Conservation (phyloP, 2,888 invertebrate genomes). For the Gibbula magus region DNA sequence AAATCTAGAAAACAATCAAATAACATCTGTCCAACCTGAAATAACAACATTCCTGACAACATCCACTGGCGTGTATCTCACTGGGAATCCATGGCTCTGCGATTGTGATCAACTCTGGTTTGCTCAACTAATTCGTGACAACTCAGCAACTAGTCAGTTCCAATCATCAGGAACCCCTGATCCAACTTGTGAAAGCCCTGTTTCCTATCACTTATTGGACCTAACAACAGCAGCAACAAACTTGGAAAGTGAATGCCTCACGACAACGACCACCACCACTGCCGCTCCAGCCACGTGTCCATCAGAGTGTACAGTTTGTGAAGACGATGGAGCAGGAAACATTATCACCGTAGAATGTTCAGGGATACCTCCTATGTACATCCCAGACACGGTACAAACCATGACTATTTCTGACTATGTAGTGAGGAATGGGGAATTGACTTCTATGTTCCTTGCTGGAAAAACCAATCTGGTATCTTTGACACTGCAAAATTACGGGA, state of each 20-base stretch:
- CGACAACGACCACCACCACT: neutral
- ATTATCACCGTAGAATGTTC: slow-evolving; percentile 10
- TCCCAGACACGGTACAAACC: neutral
- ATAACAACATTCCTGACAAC: neutral
- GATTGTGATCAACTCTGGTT: neutral
- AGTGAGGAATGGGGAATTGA: neutral
- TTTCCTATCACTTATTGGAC: neutral
- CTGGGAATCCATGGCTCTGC: slow-evolving; percentile 16
- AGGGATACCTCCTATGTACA: neutral
- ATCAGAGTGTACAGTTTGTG: slow-evolving; percentile 10
- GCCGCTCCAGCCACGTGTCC: neutral
- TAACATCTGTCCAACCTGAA: neutral
- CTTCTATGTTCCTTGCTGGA: neutral
- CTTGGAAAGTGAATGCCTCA: neutral
- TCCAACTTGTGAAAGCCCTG: neutral
- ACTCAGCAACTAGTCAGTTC: slow-evolving; percentile 12
- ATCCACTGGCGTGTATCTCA: neutral
- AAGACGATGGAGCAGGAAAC: neutral
- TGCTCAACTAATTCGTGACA: neutral
- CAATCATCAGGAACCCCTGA: neutral
- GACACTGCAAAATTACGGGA: neutral
- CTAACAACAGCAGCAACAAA: neutral
- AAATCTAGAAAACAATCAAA: neutral
- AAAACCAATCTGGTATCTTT: neutral
- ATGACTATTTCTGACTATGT: neutral